A percentile compares a stretch with the other conserved stretches of the same genome.
Conservation (phyloP, 2,797 vertebrate genomes). For the Delichon dasypus region DNA sequence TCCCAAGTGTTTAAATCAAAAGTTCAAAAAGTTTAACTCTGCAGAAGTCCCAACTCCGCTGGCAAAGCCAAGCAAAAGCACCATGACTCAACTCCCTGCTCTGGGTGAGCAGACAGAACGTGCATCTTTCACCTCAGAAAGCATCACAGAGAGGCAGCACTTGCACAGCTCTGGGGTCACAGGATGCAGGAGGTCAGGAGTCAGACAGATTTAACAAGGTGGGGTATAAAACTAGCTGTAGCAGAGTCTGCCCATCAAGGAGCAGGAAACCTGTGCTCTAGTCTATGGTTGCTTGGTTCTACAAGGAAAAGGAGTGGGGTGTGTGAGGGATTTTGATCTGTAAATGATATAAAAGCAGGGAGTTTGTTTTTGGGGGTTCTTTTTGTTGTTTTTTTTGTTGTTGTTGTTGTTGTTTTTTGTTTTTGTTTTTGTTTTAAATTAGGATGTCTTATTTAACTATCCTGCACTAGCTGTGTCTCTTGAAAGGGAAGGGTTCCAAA, state of each 20-base stretch:
- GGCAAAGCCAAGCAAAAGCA: not conserved
- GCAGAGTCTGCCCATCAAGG: not conserved
- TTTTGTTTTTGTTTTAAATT: not conserved
- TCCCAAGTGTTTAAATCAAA: not conserved
- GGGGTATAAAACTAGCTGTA: not conserved
- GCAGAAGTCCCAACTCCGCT: not conserved
- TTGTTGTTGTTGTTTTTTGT: rapidly evolving
- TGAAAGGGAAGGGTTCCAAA: not conserved
- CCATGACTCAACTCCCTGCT: not conserved
- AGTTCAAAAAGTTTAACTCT: slow-evolving; percentile 12
- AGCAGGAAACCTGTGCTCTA: not conserved
- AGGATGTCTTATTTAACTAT: not conserved
- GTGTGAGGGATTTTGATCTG: not conserved
- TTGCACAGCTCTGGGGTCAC: not conserved
- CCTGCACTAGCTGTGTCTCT: not conserved
- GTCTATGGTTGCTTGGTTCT: not conserved
- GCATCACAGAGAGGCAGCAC: not conserved
- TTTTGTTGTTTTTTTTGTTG: rapidly evolving
- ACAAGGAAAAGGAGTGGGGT: rapidly evolving
- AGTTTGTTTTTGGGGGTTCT: rapidly evolving
- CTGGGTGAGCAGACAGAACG: not conserved
- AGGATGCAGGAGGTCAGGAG: not conserved
- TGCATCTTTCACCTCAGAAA: not conserved
- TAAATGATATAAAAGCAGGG: not conserved
- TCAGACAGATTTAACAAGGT: not conserved